phyloP scores from a whole-genome alignment of 2,797 vertebrate genomes.

The Crypturellus tataupa region DNA sequence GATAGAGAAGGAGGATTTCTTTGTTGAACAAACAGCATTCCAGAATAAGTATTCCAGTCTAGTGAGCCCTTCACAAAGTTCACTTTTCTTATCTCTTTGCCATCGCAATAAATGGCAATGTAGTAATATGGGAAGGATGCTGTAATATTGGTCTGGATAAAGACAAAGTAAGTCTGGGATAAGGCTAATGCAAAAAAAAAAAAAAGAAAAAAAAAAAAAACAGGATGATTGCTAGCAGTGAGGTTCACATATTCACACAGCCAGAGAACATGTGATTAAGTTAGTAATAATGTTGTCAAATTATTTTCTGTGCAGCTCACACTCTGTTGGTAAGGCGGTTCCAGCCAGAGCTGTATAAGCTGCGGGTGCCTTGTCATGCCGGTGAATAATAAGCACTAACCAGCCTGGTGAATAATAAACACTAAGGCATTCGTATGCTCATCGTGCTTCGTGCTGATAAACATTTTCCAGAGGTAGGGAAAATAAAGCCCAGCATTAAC shows the following conservation, averaged over 20 bases:
- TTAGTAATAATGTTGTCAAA: background rate
- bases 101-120: background rate
- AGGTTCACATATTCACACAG: background rate
- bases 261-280: background rate
- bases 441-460: background rate
- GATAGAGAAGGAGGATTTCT: background rate
- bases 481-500: background rate
- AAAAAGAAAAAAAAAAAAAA: background rate
- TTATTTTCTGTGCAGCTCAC: background rate
- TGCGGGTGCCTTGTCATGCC: background rate
- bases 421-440: rapidly evolving
- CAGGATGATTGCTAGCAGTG: background rate
- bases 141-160: background rate
- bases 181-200: background rate
- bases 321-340: background rate
- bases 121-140: background rate
- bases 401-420: background rate
- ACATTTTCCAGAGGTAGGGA: background rate
- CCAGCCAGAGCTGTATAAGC: background rate
- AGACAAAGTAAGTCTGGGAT: background rate
- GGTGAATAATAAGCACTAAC: background rate
- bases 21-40: background rate
- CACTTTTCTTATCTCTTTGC: background rate
- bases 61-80: background rate
- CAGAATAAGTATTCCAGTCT: background rate